Evolutionary conservation across 2,113 vertebrate genomes (phyloP).

Genomic region (Labeo catla): DNA sequence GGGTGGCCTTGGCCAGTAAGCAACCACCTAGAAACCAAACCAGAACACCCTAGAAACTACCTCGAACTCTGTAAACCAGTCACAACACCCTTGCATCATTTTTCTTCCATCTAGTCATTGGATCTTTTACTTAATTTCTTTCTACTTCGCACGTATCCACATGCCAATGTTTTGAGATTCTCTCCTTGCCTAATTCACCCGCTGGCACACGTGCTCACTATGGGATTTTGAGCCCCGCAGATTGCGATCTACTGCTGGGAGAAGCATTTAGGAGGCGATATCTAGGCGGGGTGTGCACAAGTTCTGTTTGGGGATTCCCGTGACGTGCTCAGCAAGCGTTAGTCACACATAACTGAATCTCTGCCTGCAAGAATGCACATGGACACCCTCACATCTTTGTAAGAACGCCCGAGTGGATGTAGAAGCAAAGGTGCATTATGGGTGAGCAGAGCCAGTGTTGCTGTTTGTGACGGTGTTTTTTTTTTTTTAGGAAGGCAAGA

Average conservation of each 20-base stretch:
- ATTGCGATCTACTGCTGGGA: background rate
- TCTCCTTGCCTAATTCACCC: background rate
- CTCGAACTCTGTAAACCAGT: background rate
- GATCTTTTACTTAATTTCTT: background rate
- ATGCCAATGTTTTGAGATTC: background rate
- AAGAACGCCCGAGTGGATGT: conserved; percentile 22
- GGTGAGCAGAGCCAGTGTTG: background rate
- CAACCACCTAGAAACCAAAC: background rate
- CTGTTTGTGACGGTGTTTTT: conserved; percentile 28
- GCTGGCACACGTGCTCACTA: background rate
- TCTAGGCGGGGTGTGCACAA: conserved; percentile 16
- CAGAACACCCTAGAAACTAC: background rate
- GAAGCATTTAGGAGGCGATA: background rate
- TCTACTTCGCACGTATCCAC: background rate
- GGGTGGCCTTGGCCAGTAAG: background rate
- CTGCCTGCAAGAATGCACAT: conserved; percentile 31
- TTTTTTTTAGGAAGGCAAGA: conserved; percentile 36
- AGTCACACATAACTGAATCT: conserved; percentile 38
- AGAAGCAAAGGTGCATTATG: conserved; percentile 40
- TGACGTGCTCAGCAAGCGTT: conserved; percentile 14
- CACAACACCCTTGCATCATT: background rate
- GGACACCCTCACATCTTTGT: conserved; percentile 29
- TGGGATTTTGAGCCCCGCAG: background rate
- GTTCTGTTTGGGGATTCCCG: conserved; percentile 43
- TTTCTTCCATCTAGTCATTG: background rate